Conservation (phyloP, 1,140 invertebrate species). For the Ceratosolen fusciceps region DNA sequence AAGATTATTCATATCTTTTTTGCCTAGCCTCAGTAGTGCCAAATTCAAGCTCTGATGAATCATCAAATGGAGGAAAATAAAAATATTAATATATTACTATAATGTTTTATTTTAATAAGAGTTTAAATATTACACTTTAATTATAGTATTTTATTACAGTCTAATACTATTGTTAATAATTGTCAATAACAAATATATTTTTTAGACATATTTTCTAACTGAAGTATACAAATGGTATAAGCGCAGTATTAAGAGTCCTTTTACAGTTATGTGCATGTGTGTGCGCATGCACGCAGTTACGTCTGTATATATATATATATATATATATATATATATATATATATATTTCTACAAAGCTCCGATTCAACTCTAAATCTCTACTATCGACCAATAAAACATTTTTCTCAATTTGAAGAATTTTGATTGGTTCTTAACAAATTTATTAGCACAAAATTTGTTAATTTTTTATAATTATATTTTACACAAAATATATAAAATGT, state of each 20-base stretch:
- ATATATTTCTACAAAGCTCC: conserved; percentile 31
- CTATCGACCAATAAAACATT: conserved; percentile 34
- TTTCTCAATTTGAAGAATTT: conserved; percentile 15
- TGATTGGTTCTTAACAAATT: conserved; percentile 24
- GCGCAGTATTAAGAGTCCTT: conserved; percentile 62
- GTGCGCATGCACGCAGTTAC: too few relatives aligned
- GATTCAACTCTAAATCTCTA: conserved; percentile 17
- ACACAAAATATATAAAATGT: conserved; percentile 53
- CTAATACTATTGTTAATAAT: conserved; percentile 41
- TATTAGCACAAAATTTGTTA: conserved; percentile 47
- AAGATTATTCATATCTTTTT: conserved; percentile 36
- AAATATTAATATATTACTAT: conserved; percentile 14
- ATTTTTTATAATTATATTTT: conserved; percentile 52
- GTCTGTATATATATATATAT: too few relatives aligned
- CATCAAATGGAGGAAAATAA: conserved; percentile 26
- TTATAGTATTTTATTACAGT: too few relatives aligned
- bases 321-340: conserved; percentile 36
- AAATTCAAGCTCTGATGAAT: conserved; percentile 45
- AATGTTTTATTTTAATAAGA: conserved; percentile 39
- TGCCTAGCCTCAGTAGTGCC: conserved; percentile 52
- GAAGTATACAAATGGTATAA: conserved; percentile 56
- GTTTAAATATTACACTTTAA: too few relatives aligned
- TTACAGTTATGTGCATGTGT: too few relatives aligned
- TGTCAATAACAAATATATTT: conserved; percentile 52
- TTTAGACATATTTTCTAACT: conserved; percentile 56